These are phyloP conservation scores for Alcedo quadribrachys DNA, from an alignment of 2,797 vertebrate species.

Conservation along the genomic window DNA sequence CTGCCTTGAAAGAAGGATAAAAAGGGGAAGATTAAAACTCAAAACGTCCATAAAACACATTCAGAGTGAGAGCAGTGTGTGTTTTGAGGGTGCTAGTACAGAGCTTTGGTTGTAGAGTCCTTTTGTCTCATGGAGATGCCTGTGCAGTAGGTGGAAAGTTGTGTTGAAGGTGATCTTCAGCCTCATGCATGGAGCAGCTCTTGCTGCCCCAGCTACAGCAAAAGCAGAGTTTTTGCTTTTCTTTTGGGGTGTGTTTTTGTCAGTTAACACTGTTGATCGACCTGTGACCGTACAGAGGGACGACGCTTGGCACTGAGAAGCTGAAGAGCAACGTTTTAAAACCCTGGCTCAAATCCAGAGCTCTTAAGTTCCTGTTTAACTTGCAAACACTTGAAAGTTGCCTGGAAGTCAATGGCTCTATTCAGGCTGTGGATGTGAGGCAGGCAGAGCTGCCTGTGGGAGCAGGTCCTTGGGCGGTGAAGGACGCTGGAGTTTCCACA, in stretches of 20 bases:
- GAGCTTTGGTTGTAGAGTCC: neutral
- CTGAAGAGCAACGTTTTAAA: neutral
- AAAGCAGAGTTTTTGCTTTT: neutral
- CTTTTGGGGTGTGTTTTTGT: neutral
- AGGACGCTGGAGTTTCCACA: neutral
- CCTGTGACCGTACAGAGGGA: neutral
- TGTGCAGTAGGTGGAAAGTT: neutral
- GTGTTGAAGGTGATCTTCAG: neutral
- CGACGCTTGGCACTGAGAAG: neutral
- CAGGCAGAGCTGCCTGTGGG: neutral
- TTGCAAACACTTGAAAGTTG: neutral
- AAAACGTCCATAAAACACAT: neutral
- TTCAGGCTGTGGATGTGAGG: neutral
- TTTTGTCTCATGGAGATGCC: neutral
- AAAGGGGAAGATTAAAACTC: neutral
- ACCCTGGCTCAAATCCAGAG: neutral
- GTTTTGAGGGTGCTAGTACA: neutral
- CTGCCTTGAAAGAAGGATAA: neutral
- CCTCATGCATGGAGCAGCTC: neutral
- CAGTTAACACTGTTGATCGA: neutral
- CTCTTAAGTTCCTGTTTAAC: conserved; percentile 1
- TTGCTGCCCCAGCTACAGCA: neutral
- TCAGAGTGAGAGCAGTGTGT: neutral
- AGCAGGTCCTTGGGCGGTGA: neutral
- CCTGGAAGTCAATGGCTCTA: neutral